These are phyloP conservation scores for Chaenocephalus aceratus DNA, from an alignment of 2,113 vertebrate genomes.

Conservation along the genomic window DNA sequence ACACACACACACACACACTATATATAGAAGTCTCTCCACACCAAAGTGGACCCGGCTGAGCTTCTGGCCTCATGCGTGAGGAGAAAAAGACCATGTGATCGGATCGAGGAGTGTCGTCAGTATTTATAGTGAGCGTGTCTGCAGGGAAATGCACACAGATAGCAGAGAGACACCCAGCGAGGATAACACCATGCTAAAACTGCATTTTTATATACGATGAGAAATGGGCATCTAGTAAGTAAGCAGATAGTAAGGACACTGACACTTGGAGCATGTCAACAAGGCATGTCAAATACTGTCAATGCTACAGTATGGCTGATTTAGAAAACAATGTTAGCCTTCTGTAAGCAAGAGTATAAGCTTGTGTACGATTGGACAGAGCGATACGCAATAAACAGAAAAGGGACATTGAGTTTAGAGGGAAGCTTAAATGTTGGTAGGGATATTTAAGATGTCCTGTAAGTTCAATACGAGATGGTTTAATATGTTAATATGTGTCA, in stretches of 20 bases:
- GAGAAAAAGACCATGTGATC: too few relatives aligned
- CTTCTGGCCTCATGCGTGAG: neutral
- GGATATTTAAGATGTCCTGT: neutral
- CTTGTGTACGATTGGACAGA: too few relatives aligned
- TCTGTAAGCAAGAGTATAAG: too few relatives aligned
- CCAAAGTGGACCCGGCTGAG: neutral
- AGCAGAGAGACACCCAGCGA: neutral
- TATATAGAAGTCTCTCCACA: neutral
- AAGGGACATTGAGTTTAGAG: neutral
- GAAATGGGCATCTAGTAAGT: neutral
- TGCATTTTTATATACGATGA: too few relatives aligned
- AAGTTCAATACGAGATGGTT: too few relatives aligned
- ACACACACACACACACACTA: slow-evolving; percentile 4
- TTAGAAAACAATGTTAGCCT: too few relatives aligned
- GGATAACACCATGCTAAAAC: neutral
- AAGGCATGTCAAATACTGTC: too few relatives aligned
- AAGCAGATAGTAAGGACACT: too few relatives aligned
- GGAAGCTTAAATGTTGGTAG: neutral
- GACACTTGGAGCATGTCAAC: too few relatives aligned
- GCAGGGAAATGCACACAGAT: neutral
- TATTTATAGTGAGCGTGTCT: neutral
- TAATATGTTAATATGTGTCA: too few relatives aligned
- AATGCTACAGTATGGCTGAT: too few relatives aligned
- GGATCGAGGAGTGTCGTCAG: neutral
- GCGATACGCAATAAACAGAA: neutral